Evolutionary conservation across 2,888 invertebrate genomes (phyloP).

Genomic region (Hesperia comma): DNA sequence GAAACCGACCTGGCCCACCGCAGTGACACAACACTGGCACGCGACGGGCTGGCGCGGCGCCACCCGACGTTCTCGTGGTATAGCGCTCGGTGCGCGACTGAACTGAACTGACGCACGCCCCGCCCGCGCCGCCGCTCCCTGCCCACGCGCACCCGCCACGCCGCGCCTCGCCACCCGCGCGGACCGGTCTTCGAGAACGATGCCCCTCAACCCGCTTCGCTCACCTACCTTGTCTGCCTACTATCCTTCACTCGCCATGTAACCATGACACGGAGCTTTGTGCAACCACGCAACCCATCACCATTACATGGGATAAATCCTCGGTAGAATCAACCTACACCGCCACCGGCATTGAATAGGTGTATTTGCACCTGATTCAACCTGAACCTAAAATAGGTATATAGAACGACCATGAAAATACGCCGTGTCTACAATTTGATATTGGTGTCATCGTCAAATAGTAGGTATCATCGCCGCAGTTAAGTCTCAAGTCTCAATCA

Average conservation of each 20-base stretch:
- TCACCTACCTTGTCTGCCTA: constrained; percentile 63
- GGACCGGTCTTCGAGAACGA: constrained; percentile 76
- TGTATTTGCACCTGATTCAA: background rate
- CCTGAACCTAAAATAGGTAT: constrained; percentile 1
- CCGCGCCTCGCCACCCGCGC: constrained; percentile 52
- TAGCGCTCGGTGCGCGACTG: constrained; percentile 79
- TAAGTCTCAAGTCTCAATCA: too few species aligned
- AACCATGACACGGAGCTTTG: constrained; percentile 42
- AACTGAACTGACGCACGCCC: constrained; percentile 64
- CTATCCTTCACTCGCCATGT: constrained; percentile 57
- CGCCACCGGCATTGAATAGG: background rate
- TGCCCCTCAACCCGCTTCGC: constrained; percentile 66
- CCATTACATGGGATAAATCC: constrained; percentile 9
- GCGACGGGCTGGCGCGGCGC: constrained; percentile 78
- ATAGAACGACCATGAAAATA: background rate
- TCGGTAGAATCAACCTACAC: background rate
- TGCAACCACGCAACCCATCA: constrained; percentile 42
- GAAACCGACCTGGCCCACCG: constrained; percentile 83
- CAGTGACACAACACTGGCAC: constrained; percentile 82
- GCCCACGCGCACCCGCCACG: constrained; percentile 57
- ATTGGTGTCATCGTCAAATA: background rate
- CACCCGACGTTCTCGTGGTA: constrained; percentile 76
- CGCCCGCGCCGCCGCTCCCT: constrained; percentile 60
- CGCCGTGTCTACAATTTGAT: background rate
- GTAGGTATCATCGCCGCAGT: background rate